Conservation (phyloP, 23 tunicate genomes). For the Styela clava region DNA sequence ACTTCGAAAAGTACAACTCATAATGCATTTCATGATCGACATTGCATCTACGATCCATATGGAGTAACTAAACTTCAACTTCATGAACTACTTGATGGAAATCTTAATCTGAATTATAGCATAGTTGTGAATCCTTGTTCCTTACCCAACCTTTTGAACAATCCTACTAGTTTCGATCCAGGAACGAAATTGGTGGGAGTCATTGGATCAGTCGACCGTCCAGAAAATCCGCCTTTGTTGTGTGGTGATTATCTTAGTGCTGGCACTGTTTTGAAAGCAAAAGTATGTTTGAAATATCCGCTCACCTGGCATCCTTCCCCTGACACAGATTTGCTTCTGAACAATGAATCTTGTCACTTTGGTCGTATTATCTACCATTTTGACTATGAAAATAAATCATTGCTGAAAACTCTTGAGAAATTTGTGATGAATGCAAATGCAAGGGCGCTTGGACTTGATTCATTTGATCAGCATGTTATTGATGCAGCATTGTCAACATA, state of each 20-base stretch:
- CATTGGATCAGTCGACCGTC: constrained; percentile 75
- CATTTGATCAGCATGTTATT: constrained; percentile 50
- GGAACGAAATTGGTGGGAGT: constrained; percentile 55
- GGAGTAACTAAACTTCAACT: constrained; percentile 69
- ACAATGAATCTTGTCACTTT: constrained; percentile 27
- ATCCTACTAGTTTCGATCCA: constrained; percentile 21
- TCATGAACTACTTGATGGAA: constrained; percentile 60
- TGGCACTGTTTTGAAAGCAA: constrained; percentile 61
- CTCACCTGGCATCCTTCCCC: constrained; percentile 9
- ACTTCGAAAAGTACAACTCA: constrained; percentile 64
- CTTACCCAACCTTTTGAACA: constrained; percentile 44
- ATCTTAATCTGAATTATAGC: constrained; percentile 27
- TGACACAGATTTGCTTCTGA: neutral
- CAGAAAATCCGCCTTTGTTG: constrained; percentile 58
- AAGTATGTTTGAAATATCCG: constrained; percentile 41
- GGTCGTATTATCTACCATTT: constrained; percentile 59
- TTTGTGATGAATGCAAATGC: constrained; percentile 59
- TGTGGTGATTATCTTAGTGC: constrained; percentile 66
- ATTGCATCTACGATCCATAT: constrained; percentile 67
- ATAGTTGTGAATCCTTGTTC: constrained; percentile 66
- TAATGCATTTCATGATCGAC: constrained; percentile 61
- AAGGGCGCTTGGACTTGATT: constrained; percentile 54
- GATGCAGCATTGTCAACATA: constrained; percentile 79
- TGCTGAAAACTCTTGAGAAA: constrained; percentile 49
- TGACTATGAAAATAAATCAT: constrained; percentile 53